Evolutionary conservation across 2,113 vertebrate species (phyloP).

Genomic region (Periophthalmodon schlosseri): DNA sequence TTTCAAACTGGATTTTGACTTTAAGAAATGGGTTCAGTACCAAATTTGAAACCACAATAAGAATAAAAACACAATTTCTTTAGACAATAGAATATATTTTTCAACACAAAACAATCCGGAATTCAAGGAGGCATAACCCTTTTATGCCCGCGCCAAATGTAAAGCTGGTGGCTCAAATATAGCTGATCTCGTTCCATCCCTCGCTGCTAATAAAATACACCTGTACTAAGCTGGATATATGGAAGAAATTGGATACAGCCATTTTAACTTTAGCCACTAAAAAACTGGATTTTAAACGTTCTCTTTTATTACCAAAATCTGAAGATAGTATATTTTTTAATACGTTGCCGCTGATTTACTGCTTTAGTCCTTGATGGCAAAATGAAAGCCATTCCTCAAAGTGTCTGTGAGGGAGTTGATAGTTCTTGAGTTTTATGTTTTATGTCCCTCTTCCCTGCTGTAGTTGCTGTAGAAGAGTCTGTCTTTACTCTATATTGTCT

Average conservation of each 20-base stretch:
- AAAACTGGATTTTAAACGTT: slow-evolving; percentile 42
- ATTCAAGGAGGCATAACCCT: too few relatives aligned
- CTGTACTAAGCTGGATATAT: too few relatives aligned
- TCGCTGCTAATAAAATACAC: too few relatives aligned
- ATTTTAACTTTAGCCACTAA: slow-evolving; percentile 45
- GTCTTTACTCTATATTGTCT: slow-evolving; percentile 22
- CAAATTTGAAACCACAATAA: too few relatives aligned
- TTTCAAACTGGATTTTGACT: too few relatives aligned
- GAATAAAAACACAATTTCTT: too few relatives aligned
- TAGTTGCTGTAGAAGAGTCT: slow-evolving; percentile 14
- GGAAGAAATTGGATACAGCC: slow-evolving; percentile 23
- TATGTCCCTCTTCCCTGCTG: slow-evolving; percentile 31
- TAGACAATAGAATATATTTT: too few relatives aligned
- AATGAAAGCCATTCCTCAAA: slow-evolving; percentile 49
- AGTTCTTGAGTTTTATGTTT: slow-evolving; percentile 29
- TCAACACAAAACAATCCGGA: too few relatives aligned
- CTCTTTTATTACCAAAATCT: slow-evolving; percentile 27
- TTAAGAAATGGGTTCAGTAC: too few relatives aligned
- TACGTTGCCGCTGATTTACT: slow-evolving; percentile 38
- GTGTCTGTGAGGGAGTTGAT: slow-evolving; percentile 31
- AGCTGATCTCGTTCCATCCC: too few relatives aligned
- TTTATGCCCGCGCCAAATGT: too few relatives aligned
- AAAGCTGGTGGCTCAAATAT: too few relatives aligned
- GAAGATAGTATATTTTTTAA: slow-evolving; percentile 29
- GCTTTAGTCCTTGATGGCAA: slow-evolving; percentile 32